These are phyloP conservation scores for Heliothis subflexa DNA, from an alignment of 1,140 invertebrate genomes.

Conservation along the genomic window DNA sequence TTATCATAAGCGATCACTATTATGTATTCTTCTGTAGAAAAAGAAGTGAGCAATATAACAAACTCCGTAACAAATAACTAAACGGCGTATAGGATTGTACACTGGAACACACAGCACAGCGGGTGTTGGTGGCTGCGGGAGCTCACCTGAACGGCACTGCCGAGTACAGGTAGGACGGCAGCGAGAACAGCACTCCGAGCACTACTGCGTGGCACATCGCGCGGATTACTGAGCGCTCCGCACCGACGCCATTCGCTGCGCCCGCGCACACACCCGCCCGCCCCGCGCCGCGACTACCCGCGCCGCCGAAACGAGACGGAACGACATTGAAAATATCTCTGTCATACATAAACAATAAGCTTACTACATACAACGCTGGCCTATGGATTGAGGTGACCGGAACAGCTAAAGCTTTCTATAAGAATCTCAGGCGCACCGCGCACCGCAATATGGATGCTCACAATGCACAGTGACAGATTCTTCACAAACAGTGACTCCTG, in stretches of 20 bases:
- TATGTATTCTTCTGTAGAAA: no score
- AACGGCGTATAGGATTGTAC: no score
- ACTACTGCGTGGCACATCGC: slow-evolving; percentile 81
- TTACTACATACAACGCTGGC: neutral
- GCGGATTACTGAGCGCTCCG: slow-evolving; percentile 18
- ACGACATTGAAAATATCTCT: slow-evolving; percentile 16
- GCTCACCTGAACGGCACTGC: slow-evolving; percentile 82
- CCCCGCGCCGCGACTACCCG: slow-evolving; percentile 3
- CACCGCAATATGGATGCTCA: neutral
- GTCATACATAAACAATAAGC: slow-evolving; percentile 14
- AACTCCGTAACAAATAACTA: no score
- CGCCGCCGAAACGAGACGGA: slow-evolving; percentile 24
- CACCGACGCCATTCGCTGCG: neutral
- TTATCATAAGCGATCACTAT: no score
- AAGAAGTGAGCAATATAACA: no score
- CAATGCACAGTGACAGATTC: no score
- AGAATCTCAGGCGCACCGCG: neutral
- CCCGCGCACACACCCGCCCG: neutral
- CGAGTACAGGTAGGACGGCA: slow-evolving; percentile 80
- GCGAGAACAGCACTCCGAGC: slow-evolving; percentile 78
- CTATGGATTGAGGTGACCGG: slow-evolving; percentile 1
- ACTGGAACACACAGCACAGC: no score
- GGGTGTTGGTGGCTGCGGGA: neutral
- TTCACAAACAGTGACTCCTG: no score
- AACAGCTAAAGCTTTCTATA: neutral